phyloP scores from a whole-genome alignment of 2,113 vertebrate genomes.

The Oncorhynchus kisutch region DNA sequence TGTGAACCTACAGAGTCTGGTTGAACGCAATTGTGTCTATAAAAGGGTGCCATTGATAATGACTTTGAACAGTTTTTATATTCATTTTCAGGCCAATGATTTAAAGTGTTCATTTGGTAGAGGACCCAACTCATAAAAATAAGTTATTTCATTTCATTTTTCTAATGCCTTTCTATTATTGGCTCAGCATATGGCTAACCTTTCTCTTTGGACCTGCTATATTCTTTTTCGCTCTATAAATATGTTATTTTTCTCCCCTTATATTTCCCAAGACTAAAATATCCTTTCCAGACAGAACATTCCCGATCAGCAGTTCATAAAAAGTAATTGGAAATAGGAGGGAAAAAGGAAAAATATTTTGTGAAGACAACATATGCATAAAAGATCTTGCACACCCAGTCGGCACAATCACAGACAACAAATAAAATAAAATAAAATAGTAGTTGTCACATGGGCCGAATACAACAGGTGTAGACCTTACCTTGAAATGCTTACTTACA shows the following conservation, averaged over 20 bases:
- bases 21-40: conserved; percentile 34
- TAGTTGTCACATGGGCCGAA: too few relatives aligned
- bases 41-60: conserved; percentile 51
- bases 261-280: conserved; percentile 38
- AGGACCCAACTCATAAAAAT: conserved; percentile 53
- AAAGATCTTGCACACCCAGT: too few relatives aligned
- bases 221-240: conserved; percentile 13
- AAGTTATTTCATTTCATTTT: conserved; percentile 50
- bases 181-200: conserved; percentile 16
- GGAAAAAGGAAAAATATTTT: conserved; percentile 22
- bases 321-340: conserved; percentile 39
- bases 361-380: conserved; percentile 41
- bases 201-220: neutral
- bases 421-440: too few relatives aligned
- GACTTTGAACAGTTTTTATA: conserved; percentile 40
- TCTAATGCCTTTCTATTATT: conserved; percentile 33
- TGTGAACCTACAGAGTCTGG: conserved; percentile 16
- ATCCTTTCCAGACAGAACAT: conserved; percentile 28
- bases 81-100: conserved; percentile 33
- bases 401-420: too few relatives aligned
- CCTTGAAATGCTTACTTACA: too few relatives aligned
- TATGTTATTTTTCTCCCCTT: conserved; percentile 24
- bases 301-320: conserved; percentile 48
- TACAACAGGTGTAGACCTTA: too few relatives aligned
- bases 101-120: conserved; percentile 45